These are phyloP conservation scores for Sandelia bainsii DNA, from an alignment of 2,797 vertebrate genomes.

Conservation along the genomic window DNA sequence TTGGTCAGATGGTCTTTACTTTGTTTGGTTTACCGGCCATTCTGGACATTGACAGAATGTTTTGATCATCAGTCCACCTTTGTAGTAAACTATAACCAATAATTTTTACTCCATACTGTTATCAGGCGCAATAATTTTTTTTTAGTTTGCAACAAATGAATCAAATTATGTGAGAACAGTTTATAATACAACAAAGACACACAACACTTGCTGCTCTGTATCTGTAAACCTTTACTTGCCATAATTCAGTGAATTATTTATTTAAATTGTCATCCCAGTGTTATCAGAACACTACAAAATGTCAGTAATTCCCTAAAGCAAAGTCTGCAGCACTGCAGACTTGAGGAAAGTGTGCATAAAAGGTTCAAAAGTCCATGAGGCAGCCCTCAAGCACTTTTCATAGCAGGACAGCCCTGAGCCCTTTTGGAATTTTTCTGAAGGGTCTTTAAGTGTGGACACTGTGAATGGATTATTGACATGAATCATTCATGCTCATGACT, in stretches of 20 bases:
- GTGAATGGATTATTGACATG: not conserved
- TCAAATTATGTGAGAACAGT: not conserved
- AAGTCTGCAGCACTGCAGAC: constrained; percentile 9
- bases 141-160: not conserved
- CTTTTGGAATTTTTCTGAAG: constrained; percentile 4
- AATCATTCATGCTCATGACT: constrained; percentile 19
- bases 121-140: too few relatives aligned
- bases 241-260: not conserved
- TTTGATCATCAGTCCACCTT: too few relatives aligned
- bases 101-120: too few relatives aligned
- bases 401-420: not conserved
- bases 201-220: not conserved
- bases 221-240: not conserved
- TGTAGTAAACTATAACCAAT: too few relatives aligned
- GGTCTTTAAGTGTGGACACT: not conserved
- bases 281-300: not conserved
- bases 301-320: constrained; percentile 5
- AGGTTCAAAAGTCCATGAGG: constrained; percentile 12
- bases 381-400: constrained; percentile 20
- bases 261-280: not conserved
- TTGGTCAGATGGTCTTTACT: too few relatives aligned
- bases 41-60: too few relatives aligned
- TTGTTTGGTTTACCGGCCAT: too few relatives aligned
- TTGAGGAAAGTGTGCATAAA: constrained; percentile 17
- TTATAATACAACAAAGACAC: not conserved